Evolutionary conservation across 2,797 vertebrate species (phyloP).

Genomic region (Rhinoraja longicauda): DNA sequence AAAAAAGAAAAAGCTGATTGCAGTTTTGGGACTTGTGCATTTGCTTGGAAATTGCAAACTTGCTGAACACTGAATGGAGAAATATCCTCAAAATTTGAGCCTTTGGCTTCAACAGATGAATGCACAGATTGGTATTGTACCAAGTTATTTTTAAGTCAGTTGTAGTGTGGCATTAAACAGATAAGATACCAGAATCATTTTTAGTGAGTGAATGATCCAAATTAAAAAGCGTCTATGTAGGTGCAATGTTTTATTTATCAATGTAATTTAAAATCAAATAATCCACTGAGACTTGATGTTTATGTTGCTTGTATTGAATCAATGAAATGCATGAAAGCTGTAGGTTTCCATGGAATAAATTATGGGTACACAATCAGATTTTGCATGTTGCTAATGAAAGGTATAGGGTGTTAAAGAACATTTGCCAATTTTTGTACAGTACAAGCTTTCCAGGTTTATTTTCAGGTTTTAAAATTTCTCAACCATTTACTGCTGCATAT

Average conservation of each 20-base stretch:
- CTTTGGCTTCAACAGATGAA: background rate
- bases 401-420: background rate
- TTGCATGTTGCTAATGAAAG: background rate
- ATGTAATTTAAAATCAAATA: background rate
- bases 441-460: background rate
- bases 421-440: background rate
- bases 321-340: background rate
- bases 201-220: background rate
- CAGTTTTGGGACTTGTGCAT: background rate
- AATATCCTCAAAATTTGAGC: background rate
- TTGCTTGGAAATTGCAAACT: too few relatives aligned
- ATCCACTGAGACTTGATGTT: background rate
- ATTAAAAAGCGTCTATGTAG: background rate
- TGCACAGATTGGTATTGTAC: background rate
- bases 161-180: background rate
- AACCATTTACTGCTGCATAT: background rate
- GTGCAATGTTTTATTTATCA: background rate
- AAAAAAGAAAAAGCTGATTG: too few relatives aligned
- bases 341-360: background rate
- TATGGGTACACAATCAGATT: background rate
- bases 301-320: background rate
- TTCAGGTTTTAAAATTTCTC: background rate
- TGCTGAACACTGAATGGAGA: too few relatives aligned
- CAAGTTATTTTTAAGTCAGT: background rate
- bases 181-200: background rate